Conservation (phyloP, 92 coral and sea anemone genomes). For the Nematostella vectensis region DNA sequence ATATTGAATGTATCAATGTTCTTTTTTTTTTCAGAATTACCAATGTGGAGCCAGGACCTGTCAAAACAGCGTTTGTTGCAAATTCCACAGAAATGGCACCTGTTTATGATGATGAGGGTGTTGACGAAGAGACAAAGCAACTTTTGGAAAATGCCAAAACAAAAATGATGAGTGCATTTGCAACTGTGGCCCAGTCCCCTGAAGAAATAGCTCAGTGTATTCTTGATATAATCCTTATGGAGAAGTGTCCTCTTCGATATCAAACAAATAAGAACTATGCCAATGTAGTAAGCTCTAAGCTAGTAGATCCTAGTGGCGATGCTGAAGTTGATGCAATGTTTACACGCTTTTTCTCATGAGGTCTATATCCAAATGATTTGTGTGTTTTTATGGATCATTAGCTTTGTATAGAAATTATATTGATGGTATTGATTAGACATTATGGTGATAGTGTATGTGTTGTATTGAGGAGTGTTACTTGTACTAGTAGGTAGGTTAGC, state of each 20-base stretch:
- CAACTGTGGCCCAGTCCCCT: slow-evolving; percentile 53
- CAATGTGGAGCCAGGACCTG: slow-evolving; percentile 90
- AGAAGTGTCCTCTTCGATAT: slow-evolving; percentile 77
- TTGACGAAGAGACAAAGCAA: slow-evolving; percentile 82
- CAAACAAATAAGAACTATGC: slow-evolving; percentile 72
- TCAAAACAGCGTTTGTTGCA: slow-evolving; percentile 31
- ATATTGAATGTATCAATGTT: no score
- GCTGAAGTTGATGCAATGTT: slow-evolving; percentile 24
- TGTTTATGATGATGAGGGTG: slow-evolving; percentile 12
- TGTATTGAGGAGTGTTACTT: no score
- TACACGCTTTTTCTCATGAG: slow-evolving; percentile 53
- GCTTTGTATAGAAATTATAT: no score
- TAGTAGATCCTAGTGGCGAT: slow-evolving; percentile 86
- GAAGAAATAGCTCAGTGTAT: slow-evolving; percentile 79
- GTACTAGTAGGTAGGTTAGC: no score
- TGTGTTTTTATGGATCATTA: no score
- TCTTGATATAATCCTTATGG: slow-evolving; percentile 46
- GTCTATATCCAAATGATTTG: no score
- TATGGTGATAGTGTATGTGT: no score
- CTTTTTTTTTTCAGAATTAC: slow-evolving; percentile 54
- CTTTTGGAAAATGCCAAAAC: slow-evolving; percentile 45
- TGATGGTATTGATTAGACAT: no score
- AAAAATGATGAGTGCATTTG: slow-evolving; percentile 29
- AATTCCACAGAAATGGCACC: slow-evolving; percentile 26
- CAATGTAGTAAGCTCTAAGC: slow-evolving; percentile 39